Evolutionary conservation across 2,888 invertebrate species (phyloP).

Genomic region (Chloromyia formosa): DNA sequence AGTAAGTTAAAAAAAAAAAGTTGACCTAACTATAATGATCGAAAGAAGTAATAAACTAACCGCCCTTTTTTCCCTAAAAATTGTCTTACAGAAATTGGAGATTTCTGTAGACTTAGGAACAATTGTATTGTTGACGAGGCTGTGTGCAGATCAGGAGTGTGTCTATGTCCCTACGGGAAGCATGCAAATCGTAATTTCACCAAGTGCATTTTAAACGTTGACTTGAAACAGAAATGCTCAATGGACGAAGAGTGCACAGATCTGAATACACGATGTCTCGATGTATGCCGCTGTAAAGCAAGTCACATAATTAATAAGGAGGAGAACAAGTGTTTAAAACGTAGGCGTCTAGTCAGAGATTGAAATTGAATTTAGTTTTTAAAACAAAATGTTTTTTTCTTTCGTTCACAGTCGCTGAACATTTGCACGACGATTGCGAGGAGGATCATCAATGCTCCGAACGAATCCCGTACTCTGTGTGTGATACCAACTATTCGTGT

Average conservation of each 20-base stretch:
- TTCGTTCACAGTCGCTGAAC: constrained; percentile 45
- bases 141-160: constrained; percentile 59
- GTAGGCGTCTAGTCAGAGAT: constrained; percentile 46
- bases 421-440: constrained; percentile 49
- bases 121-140: constrained; percentile 60
- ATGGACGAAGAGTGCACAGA: constrained; percentile 60
- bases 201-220: constrained; percentile 56
- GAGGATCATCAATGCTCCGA: constrained; percentile 51
- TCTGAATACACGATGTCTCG: constrained; percentile 57
- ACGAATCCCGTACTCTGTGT: constrained; percentile 48
- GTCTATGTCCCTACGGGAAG: constrained; percentile 58
- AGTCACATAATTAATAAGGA: constrained; percentile 57
- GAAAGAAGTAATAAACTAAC: too few species aligned
- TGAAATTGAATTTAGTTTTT: not conserved
- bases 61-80: too few species aligned
- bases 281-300: constrained; percentile 58
- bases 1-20: constrained; percentile 57
- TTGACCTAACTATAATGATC: not conserved
- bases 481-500: constrained; percentile 49
- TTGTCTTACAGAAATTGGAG: constrained; percentile 56
- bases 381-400: not conserved
- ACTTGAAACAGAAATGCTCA: constrained; percentile 56
- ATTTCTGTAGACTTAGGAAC: constrained; percentile 57
- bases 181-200: constrained; percentile 58
- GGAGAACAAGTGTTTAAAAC: constrained; percentile 57